Evolutionary conservation across 2,888 invertebrate genomes (phyloP), one percentile per base, ranked within the genome.

Genomic region (Eupithecia abbreviata): DNA sequence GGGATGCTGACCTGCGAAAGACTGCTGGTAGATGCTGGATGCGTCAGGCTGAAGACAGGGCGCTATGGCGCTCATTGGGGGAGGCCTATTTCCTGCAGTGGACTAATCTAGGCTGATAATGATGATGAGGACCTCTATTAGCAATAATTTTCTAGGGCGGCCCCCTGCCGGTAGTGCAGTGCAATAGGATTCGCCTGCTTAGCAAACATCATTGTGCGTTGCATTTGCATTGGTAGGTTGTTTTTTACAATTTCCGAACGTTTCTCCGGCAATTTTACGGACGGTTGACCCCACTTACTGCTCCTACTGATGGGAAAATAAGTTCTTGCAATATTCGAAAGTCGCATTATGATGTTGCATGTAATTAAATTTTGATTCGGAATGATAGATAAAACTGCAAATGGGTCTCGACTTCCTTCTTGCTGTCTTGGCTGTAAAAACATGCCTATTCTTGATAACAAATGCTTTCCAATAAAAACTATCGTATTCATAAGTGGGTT

Each of bases 221-320:
- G 74, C 55, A 30, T 62, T 62, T 62, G 62, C 30, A 77, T 81
- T 78, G 76, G 76, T 77, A 77, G 66, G 47, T 77, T 82, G 79
- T 84, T 84, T 85, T 30, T 83, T 80, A 83, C 83, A 85, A 84
- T 83, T 84, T 84, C 83, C 81, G 79, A 75, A 79, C 79, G 82
- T 81, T 84, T 81, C 80, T 80, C 77, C 77, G 81, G 79, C 80
- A 84, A 85, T 85, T 84, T 84, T 83, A 82, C 85, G 77, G 75
- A 67, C 76, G 76, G 84, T 73, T 84, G 84, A 76, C 51, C 80
- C 76, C 81, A 83, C 81, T 83, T 78, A 76, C 45, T 66, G 72
- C 49, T 73, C 47, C 43, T 68, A 74, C 76, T 76, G 62, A 62
- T 62, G 30, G 62, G 62, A 62, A 30, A 62, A 76, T 73, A 62